phyloP scores from a whole-genome alignment of 2,797 vertebrate species.

The Microctenopoma stevenorrisi region DNA sequence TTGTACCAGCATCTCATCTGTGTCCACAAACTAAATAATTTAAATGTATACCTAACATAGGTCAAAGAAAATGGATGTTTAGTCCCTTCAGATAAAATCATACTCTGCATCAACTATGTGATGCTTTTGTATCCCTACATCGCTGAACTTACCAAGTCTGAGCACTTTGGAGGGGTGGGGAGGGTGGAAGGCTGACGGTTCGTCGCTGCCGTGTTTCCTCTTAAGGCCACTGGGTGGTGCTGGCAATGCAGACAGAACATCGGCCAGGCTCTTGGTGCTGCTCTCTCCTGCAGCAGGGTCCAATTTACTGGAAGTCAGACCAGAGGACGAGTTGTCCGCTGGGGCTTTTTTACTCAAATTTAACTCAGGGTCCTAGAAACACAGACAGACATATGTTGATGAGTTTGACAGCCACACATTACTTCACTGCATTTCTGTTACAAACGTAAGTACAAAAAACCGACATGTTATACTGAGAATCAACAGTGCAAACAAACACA shows the following conservation, averaged over 20 bases:
- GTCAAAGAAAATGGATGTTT: background rate
- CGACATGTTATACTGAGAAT: background rate
- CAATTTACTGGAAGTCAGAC: constrained; percentile 42
- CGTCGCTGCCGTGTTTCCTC: constrained; percentile 84
- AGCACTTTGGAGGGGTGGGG: constrained; percentile 78
- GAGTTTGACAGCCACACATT: background rate
- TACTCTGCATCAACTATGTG: background rate
- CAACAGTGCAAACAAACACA: background rate
- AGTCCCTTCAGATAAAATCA: background rate
- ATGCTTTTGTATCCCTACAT: background rate
- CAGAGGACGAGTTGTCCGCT: constrained; percentile 69
- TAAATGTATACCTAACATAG: background rate
- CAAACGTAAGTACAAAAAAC: too few species aligned
- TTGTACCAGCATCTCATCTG: background rate
- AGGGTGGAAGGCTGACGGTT: constrained; percentile 52
- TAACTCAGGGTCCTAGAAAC: constrained; percentile 78
- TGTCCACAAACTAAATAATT: background rate
- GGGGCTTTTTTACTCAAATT: constrained; percentile 79
- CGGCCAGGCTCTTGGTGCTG: constrained; percentile 79
- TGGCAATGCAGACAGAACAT: constrained; percentile 80
- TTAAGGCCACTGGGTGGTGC: constrained; percentile 79
- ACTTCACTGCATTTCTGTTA: too few species aligned
- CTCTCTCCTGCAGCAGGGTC: constrained; percentile 75
- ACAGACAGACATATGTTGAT: background rate
- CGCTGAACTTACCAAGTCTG: constrained; percentile 78